Percentiles rank a stretch among this genome's conserved stretches.
phyloP scores from a whole-genome alignment of 2,888 invertebrate genomes.

The Chelonus formosanus region DNA sequence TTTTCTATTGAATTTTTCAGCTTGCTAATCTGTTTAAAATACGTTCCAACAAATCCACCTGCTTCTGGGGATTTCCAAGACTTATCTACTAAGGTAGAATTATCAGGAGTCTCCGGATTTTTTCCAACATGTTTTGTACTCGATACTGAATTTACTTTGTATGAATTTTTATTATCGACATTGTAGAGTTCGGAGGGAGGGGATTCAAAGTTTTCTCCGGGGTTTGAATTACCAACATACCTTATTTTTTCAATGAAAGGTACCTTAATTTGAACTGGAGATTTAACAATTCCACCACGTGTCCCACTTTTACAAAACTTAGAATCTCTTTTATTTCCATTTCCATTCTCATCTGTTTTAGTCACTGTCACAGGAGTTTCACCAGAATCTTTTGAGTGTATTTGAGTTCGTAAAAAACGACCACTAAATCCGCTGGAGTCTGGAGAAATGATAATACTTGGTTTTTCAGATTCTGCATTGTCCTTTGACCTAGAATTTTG shows the following conservation, averaged over 20 bases:
- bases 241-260: constrained; percentile 54
- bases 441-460: constrained; percentile 46
- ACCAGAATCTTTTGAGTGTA: constrained; percentile 40
- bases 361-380: constrained; percentile 13
- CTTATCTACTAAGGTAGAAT: constrained; percentile 38
- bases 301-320: constrained; percentile 4
- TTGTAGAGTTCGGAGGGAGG: constrained; percentile 43
- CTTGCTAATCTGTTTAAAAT: constrained; percentile 58
- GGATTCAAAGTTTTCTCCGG: constrained; percentile 40
- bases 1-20: constrained; percentile 51
- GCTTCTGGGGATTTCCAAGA: constrained; percentile 51
- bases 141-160: constrained; percentile 44
- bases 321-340: constrained; percentile 1
- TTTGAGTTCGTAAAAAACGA: constrained; percentile 49
- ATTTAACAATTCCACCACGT: constrained; percentile 14
- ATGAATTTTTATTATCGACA: constrained; percentile 52
- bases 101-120: constrained; percentile 37
- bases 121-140: constrained; percentile 39
- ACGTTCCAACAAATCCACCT: constrained; percentile 53
- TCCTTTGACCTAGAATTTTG: constrained; percentile 53
- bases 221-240: constrained; percentile 52
- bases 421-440: constrained; percentile 49
- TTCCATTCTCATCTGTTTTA: constrained; percentile 12
- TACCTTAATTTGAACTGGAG: constrained; percentile 15
- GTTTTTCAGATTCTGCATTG: constrained; percentile 42